Evolutionary conservation across 2,797 vertebrate genomes (phyloP).

Genomic region (Labeo calbasu): DNA sequence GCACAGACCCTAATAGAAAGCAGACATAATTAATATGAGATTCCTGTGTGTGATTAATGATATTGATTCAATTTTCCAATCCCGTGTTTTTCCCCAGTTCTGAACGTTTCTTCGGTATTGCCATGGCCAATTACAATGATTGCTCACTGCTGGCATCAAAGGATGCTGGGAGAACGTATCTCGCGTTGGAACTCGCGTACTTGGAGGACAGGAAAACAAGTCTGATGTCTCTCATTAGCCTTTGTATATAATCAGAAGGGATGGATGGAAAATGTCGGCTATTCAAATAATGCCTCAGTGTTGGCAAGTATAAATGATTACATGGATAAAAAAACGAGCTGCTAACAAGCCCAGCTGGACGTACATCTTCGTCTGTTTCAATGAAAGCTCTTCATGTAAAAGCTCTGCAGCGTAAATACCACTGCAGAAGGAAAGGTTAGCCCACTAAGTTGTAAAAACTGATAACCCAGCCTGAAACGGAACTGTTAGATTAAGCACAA

Average conservation of each 20-base stretch:
- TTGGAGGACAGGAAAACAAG: conserved; percentile 71
- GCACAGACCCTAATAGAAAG: conserved; percentile 75
- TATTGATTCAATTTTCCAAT: conserved; percentile 83
- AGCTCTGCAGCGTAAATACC: conserved; percentile 30
- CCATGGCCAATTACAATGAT: conserved; percentile 83
- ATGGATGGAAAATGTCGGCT: conserved; percentile 72
- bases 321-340: conserved; percentile 61
- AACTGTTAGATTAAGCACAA: conserved; percentile 37
- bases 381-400: conserved; percentile 37
- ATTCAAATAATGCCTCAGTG: conserved; percentile 73
- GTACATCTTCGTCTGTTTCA: conserved; percentile 26
- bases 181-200: conserved; percentile 53
- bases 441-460: conserved; percentile 38
- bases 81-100: conserved; percentile 72
- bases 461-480: conserved; percentile 30
- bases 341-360: conserved; percentile 47
- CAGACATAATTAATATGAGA: conserved; percentile 80
- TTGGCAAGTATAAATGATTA: conserved; percentile 67
- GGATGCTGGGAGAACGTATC: conserved; percentile 68
- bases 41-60: conserved; percentile 82
- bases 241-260: conserved; percentile 74
- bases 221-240: conserved; percentile 74
- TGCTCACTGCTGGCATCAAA: conserved; percentile 81
- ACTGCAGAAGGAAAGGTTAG: conserved; percentile 46
- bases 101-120: conserved; percentile 81